A percentile compares a stretch with the other conserved stretches of the same genome.
These are phyloP conservation scores for Arbacia lixula DNA, from an alignment of 53 echinoderm and acorn worm species.

Conservation along the genomic window DNA sequence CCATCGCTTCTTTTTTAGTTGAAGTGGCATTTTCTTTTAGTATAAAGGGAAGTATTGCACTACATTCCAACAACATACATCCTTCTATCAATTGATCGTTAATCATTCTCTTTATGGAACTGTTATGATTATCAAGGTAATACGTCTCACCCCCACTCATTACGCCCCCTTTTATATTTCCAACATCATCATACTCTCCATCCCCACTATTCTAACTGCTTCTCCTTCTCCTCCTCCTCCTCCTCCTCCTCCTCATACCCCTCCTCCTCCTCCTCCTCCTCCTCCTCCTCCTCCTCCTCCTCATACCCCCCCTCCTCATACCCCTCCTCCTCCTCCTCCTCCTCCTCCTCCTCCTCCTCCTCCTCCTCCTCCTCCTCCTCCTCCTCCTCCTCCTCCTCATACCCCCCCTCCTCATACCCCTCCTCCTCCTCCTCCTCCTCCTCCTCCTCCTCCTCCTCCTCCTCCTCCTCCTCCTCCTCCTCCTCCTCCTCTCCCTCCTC, in stretches of 20 bases:
- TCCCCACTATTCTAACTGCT: conserved; percentile 6
- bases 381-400: neutral
- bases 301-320: neutral
- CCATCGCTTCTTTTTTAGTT: too few relatives aligned
- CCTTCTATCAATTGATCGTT: too few relatives aligned
- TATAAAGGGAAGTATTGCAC: too few relatives aligned
- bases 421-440: neutral
- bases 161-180: neutral
- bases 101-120: too few relatives aligned
- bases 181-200: neutral
- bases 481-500: neutral
- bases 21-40: too few relatives aligned
- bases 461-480: neutral
- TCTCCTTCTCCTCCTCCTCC: conserved; percentile 12
- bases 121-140: too few relatives aligned
- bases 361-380: neutral
- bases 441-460: neutral
- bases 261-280: neutral
- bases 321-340: neutral
- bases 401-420: neutral
- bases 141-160: conserved; percentile 8
- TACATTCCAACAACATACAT: too few relatives aligned
- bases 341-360: neutral
- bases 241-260: neutral
- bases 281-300: neutral